Percentiles rank a stretch among this genome's conserved stretches.
Evolutionary conservation across 2,797 vertebrate species (phyloP).

Genomic region (Melanogrammus aeglefinus): DNA sequence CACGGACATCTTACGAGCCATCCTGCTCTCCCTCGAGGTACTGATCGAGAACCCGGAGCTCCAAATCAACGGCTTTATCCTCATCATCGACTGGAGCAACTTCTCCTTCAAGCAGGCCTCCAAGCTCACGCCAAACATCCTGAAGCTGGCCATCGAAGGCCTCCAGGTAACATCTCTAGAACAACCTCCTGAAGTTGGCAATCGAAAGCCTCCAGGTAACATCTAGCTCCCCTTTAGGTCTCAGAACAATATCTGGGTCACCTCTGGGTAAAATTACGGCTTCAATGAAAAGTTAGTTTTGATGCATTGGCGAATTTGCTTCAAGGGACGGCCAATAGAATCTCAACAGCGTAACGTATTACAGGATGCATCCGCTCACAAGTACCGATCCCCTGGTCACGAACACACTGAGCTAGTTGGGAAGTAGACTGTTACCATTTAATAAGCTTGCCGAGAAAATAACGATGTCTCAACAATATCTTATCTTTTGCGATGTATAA

Average conservation of each 20-base stretch:
- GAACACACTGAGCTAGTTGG: not conserved
- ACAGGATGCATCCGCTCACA: too few species aligned
- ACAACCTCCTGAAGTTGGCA: slow-evolving; percentile 92
- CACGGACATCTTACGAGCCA: slow-evolving; percentile 95
- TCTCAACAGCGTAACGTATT: slow-evolving; percentile 58
- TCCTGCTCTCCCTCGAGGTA: slow-evolving; percentile 94
- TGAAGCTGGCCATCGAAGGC: slow-evolving; percentile 94
- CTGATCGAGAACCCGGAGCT: slow-evolving; percentile 97
- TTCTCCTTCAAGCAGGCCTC: slow-evolving; percentile 99
- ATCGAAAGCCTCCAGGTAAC: slow-evolving; percentile 95
- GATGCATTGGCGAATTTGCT: too few species aligned
- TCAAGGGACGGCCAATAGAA: too few species aligned
- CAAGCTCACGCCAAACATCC: slow-evolving; percentile 96
- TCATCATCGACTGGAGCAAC: slow-evolving; percentile 99
- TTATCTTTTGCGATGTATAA: not conserved
- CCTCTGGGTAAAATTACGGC: too few species aligned
- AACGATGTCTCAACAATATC: not conserved
- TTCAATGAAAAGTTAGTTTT: too few species aligned
- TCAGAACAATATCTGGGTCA: too few species aligned
- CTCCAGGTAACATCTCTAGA: slow-evolving; percentile 80
- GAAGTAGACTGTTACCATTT: not conserved
- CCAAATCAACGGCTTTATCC: slow-evolving; percentile 96
- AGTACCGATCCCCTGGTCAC: too few species aligned
- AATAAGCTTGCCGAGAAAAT: not conserved
- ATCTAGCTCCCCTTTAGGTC: too few species aligned